Evolutionary conservation across 2,113 vertebrate species (phyloP).

Genomic region (Leptobrachium leishanense): DNA sequence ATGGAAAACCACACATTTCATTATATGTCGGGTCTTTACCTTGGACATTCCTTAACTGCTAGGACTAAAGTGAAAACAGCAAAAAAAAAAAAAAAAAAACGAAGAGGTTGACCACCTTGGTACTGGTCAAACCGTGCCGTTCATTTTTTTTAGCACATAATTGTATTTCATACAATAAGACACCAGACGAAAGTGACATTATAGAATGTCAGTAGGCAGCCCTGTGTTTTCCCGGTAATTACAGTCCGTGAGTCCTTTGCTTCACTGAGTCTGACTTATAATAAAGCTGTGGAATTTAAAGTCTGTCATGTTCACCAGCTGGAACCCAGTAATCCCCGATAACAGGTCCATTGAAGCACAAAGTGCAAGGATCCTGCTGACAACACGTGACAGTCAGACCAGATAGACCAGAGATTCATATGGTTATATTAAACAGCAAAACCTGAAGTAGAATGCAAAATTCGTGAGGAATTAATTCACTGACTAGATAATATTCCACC

Average conservation of each 20-base stretch:
- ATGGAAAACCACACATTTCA: not conserved
- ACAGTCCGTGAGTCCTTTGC: not conserved
- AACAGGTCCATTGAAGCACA: conserved; percentile 8
- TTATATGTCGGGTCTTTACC: not conserved
- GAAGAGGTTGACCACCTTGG: too few relatives aligned
- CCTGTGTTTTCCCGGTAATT: conserved; percentile 2
- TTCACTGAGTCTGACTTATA: conserved; percentile 8
- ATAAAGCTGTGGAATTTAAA: conserved; percentile 15
- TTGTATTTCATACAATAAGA: not conserved
- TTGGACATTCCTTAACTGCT: not conserved
- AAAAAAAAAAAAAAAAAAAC: too few relatives aligned
- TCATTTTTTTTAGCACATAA: not conserved
- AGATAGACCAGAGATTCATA: too few relatives aligned
- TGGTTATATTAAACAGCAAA: not conserved
- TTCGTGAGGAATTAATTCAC: too few relatives aligned
- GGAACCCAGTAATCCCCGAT: conserved; percentile 31
- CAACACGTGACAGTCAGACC: conserved; percentile 8
- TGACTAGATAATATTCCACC: too few relatives aligned
- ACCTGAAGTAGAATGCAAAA: not conserved
- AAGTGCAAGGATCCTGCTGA: conserved; percentile 16
- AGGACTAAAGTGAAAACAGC: too few relatives aligned
- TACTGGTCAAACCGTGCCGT: not conserved
- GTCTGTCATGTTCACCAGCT: conserved; percentile 15
- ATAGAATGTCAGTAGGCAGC: not conserved
- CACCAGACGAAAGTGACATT: not conserved